phyloP scores from a whole-genome alignment of 2,888 invertebrate genomes.

The Aquatica leii region DNA sequence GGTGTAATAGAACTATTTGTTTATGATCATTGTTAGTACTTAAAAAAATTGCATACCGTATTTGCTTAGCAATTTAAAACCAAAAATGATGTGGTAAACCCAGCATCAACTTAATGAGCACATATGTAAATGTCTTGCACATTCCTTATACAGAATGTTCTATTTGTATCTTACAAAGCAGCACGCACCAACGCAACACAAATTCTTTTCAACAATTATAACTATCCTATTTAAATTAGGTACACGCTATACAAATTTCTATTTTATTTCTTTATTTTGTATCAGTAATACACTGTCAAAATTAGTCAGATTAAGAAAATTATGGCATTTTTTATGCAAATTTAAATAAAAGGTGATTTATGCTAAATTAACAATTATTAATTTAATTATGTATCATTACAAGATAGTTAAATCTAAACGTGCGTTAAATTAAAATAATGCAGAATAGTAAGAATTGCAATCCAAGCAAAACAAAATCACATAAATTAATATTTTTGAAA shows the following conservation, averaged over 20 bases:
- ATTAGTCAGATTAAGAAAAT: too few relatives aligned
- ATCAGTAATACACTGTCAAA: too few relatives aligned
- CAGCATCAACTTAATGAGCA: not conserved
- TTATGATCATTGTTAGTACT: not conserved
- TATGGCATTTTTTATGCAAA: too few relatives aligned
- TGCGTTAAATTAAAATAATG: too few relatives aligned
- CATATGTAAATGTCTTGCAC: conserved; percentile 11
- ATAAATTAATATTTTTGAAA: too few relatives aligned
- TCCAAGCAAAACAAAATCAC: too few relatives aligned
- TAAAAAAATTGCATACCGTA: conserved; percentile 9
- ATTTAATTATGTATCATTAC: too few relatives aligned
- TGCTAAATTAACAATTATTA: too few relatives aligned
- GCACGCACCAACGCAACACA: conserved; percentile 9
- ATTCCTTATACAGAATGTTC: conserved; percentile 2
- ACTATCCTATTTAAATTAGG: conserved; percentile 7
- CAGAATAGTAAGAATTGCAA: too few relatives aligned
- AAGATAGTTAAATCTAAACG: too few relatives aligned
- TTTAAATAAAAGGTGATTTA: too few relatives aligned
- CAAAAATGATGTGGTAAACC: not conserved
- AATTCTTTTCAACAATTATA: conserved; percentile 1
- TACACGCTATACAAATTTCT: conserved; percentile 1
- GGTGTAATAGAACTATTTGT: conserved; percentile 21
- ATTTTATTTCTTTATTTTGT: too few relatives aligned
- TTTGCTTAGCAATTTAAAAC: conserved; percentile 7
- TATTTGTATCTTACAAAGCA: conserved; percentile 9